Base-by-base conservation (phyloP, 2,113 vertebrate genomes). In the Entosphenus tridentatus region DNA sequence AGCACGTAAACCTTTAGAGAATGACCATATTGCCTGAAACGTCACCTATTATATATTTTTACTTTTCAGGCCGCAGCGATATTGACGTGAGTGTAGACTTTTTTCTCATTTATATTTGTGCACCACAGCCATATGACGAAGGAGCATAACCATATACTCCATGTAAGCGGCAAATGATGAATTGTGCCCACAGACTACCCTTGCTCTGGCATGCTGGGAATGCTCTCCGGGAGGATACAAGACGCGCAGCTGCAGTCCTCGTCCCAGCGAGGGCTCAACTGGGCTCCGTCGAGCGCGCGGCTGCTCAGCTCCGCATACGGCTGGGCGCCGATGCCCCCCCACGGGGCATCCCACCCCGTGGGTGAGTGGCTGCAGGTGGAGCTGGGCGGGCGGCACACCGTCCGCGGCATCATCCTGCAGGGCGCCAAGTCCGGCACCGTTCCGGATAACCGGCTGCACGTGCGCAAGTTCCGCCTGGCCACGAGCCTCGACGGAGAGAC, bases 311-410 rank as follows among this genome's bases (percentile, higher is more conserved):
- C 90, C 76, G 83, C 88, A 55, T 90, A 87, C 0, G 93, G 93
- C 17, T 98, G 92, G 93, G 96, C 90, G 74, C 88, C 93, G 1
- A 84, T 80, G 17, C 74, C 85, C 7, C 82, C 88, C 0, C 85
- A 90, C 70, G 39, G 39, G 39, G 39, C 39, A 5, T 86, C 88
- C 4, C 82, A 88, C 72, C 85, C 85, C 0, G 87, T 89, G 3
- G 88, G 90, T 68, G 90, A 98, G 73, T 97, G 92, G 93, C 80
- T 98, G 12, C 93, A 98, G 75, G 88, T 86, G 70, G 91, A 96
- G 75, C 83, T 98, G 10, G 89, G 85, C 0, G 5, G 77, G 39
- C 82, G 86, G 0, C 96, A 90, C 81, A 87, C 78, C 0, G 80
- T 97, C 72, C 86, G 80, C 57, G 93, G 92, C 0, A 73, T 98